Evolutionary conservation across 30 jellyfish, hydroid and myxozoan genomes (phyloP).

Genomic region (Sanderia malayensis): DNA sequence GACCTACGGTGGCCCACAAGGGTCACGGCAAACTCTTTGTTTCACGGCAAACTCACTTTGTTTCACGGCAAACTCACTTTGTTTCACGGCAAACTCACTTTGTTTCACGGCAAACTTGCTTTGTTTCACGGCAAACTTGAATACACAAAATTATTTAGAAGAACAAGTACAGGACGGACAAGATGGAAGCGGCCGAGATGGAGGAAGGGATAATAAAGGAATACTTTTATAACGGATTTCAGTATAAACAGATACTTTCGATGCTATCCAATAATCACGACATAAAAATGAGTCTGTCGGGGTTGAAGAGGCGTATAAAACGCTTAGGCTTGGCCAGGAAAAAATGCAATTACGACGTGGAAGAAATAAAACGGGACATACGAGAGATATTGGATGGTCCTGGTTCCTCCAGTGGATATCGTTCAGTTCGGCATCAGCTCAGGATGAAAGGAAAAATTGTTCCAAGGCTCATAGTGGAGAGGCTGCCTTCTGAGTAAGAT

Average conservation of each 20-base stretch:
- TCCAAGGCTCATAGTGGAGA: background rate
- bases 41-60: background rate
- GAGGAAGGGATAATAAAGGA: background rate
- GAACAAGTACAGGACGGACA: too few relatives aligned
- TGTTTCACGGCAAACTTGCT: background rate
- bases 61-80: background rate
- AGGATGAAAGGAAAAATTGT: background rate
- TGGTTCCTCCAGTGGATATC: background rate
- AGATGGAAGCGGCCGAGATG: too few relatives aligned
- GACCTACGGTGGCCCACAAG: conserved; percentile 6
- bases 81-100: background rate
- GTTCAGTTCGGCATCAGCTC: background rate
- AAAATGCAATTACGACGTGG: background rate
- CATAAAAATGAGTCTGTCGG: background rate
- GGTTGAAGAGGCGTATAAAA: background rate
- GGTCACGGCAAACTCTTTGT: background rate
- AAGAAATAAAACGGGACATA: background rate
- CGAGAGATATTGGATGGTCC: background rate
- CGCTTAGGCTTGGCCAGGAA: background rate
- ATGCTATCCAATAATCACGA: background rate
- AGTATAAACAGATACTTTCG: background rate
- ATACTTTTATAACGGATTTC: background rate
- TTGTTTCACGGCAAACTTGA: background rate
- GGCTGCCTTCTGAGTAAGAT: background rate
- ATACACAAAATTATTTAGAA: too few relatives aligned